phyloP scores from a whole-genome alignment of 2,797 vertebrate species.

The Sebastiscus tertius region DNA sequence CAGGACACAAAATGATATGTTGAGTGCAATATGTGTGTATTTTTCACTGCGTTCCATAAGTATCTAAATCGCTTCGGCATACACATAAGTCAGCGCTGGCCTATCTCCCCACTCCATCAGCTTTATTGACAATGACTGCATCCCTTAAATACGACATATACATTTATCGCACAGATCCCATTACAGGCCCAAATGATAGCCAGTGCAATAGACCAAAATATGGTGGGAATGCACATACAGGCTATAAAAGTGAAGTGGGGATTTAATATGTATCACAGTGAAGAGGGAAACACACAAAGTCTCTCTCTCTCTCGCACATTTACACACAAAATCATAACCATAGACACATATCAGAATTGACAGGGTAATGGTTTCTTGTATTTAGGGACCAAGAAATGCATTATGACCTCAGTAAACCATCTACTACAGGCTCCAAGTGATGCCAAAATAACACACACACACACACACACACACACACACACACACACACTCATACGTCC shows the following conservation, averaged over 20 bases:
- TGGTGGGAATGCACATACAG: slow-evolving; percentile 39
- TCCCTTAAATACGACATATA: slow-evolving; percentile 39
- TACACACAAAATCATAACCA: background rate
- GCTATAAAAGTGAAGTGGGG: slow-evolving; percentile 56
- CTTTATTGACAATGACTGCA: slow-evolving; percentile 56
- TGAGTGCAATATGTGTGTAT: slow-evolving; percentile 29
- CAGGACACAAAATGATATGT: slow-evolving; percentile 40
- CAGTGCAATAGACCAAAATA: slow-evolving; percentile 30
- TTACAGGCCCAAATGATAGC: slow-evolving; percentile 44
- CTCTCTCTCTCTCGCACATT: background rate
- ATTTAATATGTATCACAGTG: slow-evolving; percentile 46
- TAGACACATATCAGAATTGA: slow-evolving; percentile 45
- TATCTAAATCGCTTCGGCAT: slow-evolving; percentile 18
- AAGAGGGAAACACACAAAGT: background rate
- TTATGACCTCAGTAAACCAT: slow-evolving; percentile 49
- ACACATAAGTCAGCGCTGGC: slow-evolving; percentile 9
- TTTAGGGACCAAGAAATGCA: slow-evolving; percentile 52
- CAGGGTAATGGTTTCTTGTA: slow-evolving; percentile 50
- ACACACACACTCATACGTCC: background rate
- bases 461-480: background rate
- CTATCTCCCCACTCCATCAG: slow-evolving; percentile 12
- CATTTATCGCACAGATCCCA: slow-evolving; percentile 42
- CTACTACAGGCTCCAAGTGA: slow-evolving; percentile 18
- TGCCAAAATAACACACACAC: slow-evolving; percentile 3
- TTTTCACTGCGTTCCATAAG: slow-evolving; percentile 18